These are phyloP conservation scores for Amazona ochrocephala DNA, from an alignment of 2,797 vertebrate genomes.

Conservation along the genomic window DNA sequence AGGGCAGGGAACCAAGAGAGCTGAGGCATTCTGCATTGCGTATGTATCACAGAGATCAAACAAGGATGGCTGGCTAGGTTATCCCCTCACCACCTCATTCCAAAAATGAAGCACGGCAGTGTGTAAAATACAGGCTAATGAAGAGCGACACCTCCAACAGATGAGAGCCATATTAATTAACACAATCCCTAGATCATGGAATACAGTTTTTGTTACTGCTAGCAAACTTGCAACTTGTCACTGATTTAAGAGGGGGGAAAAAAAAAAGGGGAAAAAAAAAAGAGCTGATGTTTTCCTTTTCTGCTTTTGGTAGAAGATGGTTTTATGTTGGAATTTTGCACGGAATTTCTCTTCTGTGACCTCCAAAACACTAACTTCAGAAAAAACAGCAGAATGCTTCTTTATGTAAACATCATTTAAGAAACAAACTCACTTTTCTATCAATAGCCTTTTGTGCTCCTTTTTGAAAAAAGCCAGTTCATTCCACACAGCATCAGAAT, in stretches of 20 bases:
- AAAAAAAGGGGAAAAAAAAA: neutral
- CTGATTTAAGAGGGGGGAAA: slow-evolving; percentile 39
- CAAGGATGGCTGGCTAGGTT: slow-evolving; percentile 88
- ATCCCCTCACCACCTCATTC: slow-evolving; percentile 87
- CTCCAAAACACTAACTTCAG: slow-evolving; percentile 24
- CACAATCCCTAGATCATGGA: slow-evolving; percentile 84
- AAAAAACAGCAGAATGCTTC: slow-evolving; percentile 12
- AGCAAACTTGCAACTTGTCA: slow-evolving; percentile 81
- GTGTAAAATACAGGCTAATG: slow-evolving; percentile 88
- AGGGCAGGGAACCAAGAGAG: slow-evolving; percentile 95
- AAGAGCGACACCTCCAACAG: slow-evolving; percentile 87
- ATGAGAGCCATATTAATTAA: slow-evolving; percentile 88
- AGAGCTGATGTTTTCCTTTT: slow-evolving; percentile 51
- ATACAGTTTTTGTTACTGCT: slow-evolving; percentile 78
- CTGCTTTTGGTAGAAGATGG: slow-evolving; percentile 39
- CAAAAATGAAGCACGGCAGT: slow-evolving; percentile 88
- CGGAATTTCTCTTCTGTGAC: slow-evolving; percentile 30
- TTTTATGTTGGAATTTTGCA: slow-evolving; percentile 63
- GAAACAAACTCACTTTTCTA: slow-evolving; percentile 86
- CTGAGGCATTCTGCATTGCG: slow-evolving; percentile 87
- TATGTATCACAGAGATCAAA: slow-evolving; percentile 91
- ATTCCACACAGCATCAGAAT: slow-evolving; percentile 89
- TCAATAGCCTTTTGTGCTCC: slow-evolving; percentile 84
- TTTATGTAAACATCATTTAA: slow-evolving; percentile 33
- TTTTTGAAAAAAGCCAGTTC: slow-evolving; percentile 88